A percentile compares a stretch with the other conserved stretches of the same genome.
These are phyloP conservation scores for Quiscalus mexicanus DNA, from an alignment of 2,113 vertebrate genomes.

Conservation along the genomic window DNA sequence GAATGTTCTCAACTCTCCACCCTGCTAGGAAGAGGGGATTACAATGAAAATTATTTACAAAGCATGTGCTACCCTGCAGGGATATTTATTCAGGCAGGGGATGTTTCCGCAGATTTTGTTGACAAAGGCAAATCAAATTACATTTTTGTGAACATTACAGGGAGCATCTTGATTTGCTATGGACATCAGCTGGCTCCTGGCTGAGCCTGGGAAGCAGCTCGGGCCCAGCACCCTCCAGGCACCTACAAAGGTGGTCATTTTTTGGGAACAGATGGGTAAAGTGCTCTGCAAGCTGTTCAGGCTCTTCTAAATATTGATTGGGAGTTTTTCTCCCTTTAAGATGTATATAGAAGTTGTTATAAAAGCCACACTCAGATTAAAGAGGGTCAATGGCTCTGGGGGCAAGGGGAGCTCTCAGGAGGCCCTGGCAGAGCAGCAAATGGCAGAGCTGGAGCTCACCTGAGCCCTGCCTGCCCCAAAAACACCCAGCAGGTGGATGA, in stretches of 20 bases:
- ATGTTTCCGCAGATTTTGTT: slow-evolving; percentile 59
- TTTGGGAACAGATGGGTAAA: slow-evolving; percentile 10
- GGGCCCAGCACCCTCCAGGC: not conserved
- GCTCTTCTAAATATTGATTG: not conserved
- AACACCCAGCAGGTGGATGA: accelerated
- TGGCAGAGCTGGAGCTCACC: not conserved
- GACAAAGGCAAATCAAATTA: slow-evolving; percentile 73
- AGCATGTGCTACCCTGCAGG: slow-evolving; percentile 67
- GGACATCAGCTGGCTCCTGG: slow-evolving; percentile 37
- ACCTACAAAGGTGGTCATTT: slow-evolving; percentile 10
- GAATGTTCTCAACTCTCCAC: slow-evolving; percentile 62
- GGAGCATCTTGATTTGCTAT: slow-evolving; percentile 9
- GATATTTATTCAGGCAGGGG: slow-evolving; percentile 64
- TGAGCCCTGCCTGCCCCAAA: not conserved
- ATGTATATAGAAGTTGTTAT: accelerated
- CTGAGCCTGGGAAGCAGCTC: slow-evolving; percentile 24
- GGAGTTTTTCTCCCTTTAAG: not conserved
- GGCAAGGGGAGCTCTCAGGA: not conserved
- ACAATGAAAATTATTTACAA: slow-evolving; percentile 75
- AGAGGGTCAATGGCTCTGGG: not conserved
- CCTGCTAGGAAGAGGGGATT: slow-evolving; percentile 58
- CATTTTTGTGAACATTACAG: slow-evolving; percentile 13
- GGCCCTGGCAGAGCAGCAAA: not conserved
- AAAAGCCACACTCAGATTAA: not conserved
- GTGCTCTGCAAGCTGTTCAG: not conserved